Evolutionary conservation across 2,113 vertebrate species (phyloP), one percentile per base, ranked within the genome.

Genomic region (Antennarius striatus): DNA sequence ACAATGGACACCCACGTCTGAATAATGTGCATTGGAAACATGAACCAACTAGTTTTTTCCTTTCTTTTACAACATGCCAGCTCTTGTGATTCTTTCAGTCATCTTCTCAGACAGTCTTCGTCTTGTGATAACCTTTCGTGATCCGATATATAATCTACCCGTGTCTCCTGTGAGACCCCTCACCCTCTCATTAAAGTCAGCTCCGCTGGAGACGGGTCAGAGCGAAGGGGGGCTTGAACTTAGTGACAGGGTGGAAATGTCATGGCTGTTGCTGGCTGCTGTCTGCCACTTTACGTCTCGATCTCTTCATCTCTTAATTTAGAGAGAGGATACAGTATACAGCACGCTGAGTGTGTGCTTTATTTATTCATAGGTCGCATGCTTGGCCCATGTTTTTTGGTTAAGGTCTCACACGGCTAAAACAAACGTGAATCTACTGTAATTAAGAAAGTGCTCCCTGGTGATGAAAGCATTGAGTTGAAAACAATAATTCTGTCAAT

Each of bases 201-300:
- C 75, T 48, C 80, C 56, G 82, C 69, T 73, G 75, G 73, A 22
- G 43, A 66, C 50, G 42, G 58, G 40, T 59, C 68, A 68, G 28
- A 58, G 57, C 58, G 0, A 15, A 45, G 36, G 55, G 49, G 67
- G 71, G 62, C 36, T 59, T 70, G 65, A 61, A 52, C 75, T 83
- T 59, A 67, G 61, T 50, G 80, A 73, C 43, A 11, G 30, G 17
- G 15, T 76, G 64, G 62, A 88, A 87, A 89, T 87, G 83, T 86
- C 83, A 78, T 47, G 56, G 68, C 49, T 68, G 52, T 47, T 64
- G 68, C 61, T 75, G 40, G 75, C 67, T 17, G 36, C 56, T 43
- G 36, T 73, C 67, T 64, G 52, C 54, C 63, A 39, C 71, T 30
- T 56, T 63, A 48, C 53, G 16, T 47, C 57, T 70, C 30, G 6